Percentiles rank a stretch among this genome's conserved stretches.
phyloP scores from a whole-genome alignment of 2,797 vertebrate genomes.

The Silurus aristotelis region DNA sequence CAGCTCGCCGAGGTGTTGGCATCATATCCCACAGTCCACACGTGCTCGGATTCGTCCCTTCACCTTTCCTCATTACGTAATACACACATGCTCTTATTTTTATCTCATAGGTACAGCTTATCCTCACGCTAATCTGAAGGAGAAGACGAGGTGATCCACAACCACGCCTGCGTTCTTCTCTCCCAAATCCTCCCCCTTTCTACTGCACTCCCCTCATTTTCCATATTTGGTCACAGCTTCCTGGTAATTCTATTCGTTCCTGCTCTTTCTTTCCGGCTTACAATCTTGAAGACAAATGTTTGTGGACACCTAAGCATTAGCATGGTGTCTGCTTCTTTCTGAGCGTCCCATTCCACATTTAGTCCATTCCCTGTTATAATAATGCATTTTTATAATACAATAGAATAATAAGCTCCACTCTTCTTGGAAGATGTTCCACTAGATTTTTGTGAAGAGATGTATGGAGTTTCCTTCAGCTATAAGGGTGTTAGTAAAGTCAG shows the following conservation, averaged over 20 bases:
- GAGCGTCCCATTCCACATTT: too few relatives aligned
- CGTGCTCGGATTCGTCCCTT: neutral
- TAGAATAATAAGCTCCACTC: too few relatives aligned
- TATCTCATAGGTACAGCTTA: slow-evolving; percentile 28
- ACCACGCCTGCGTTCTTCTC: too few relatives aligned
- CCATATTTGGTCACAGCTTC: neutral
- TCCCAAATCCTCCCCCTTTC: neutral
- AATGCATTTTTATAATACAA: too few relatives aligned
- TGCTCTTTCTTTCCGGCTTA: neutral
- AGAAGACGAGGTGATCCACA: neutral
- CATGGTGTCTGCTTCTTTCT: too few relatives aligned
- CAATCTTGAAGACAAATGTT: neutral
- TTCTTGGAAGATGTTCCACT: too few relatives aligned
- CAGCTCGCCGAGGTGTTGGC: neutral
- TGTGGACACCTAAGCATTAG: too few relatives aligned
- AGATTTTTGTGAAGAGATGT: too few relatives aligned
- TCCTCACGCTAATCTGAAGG: slow-evolving; percentile 46
- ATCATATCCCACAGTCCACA: neutral
- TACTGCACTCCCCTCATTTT: neutral
- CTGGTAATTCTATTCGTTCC: neutral
- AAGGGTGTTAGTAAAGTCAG: too few relatives aligned
- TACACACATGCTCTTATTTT: slow-evolving; percentile 43
- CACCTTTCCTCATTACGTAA: slow-evolving; percentile 39
- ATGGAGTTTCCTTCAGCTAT: too few relatives aligned
- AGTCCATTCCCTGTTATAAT: too few relatives aligned